Percentiles rank a stretch among this genome's conserved stretches.
Conservation (phyloP, 2,797 vertebrate genomes). For the Phoeniculus purpureus region DNA sequence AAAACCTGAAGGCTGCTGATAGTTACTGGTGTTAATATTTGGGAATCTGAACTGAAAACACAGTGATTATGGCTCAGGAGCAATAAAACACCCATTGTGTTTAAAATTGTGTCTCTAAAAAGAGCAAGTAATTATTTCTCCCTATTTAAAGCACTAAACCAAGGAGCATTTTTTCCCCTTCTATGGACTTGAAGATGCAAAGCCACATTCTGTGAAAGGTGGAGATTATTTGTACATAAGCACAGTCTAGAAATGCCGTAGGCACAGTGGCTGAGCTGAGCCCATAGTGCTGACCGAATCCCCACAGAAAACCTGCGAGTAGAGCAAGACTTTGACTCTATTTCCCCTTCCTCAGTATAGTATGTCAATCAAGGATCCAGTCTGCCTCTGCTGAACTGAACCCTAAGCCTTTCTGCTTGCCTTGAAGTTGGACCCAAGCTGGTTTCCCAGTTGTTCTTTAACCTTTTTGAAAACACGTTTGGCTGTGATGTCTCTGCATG, state of each 20-base stretch:
- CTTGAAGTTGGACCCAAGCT: background rate
- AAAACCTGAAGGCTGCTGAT: background rate
- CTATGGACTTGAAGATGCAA: background rate
- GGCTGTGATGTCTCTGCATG: background rate
- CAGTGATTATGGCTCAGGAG: background rate
- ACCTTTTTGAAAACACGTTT: background rate
- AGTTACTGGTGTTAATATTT: background rate
- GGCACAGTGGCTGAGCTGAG: background rate
- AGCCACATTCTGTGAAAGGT: background rate
- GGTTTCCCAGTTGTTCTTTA: background rate
- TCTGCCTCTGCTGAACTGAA: background rate
- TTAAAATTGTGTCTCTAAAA: background rate
- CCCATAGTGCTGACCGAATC: background rate
- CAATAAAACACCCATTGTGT: background rate
- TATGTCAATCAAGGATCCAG: background rate
- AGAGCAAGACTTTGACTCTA: background rate
- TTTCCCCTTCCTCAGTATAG: background rate
- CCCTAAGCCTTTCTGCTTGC: background rate
- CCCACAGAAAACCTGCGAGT: background rate
- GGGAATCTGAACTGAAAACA: slow-evolving; percentile 15
- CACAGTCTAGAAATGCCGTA: background rate
- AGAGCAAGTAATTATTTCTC: background rate
- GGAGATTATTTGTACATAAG: background rate
- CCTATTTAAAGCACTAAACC: background rate
- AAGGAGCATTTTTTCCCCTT: background rate